Conservation (phyloP, 1,140 invertebrate species). For the Papilio machaon region DNA sequence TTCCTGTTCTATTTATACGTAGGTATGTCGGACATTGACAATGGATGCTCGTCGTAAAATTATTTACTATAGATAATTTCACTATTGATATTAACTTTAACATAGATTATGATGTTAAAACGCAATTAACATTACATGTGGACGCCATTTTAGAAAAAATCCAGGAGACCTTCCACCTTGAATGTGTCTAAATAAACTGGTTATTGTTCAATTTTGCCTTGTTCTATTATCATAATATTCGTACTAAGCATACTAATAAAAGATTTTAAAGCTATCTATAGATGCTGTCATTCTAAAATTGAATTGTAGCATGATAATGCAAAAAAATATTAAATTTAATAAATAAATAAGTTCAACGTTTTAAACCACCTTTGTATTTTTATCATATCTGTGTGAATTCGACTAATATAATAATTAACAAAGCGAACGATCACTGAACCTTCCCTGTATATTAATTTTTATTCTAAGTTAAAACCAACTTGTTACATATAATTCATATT, state of each 20-base stretch:
- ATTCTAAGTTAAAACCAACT: background rate
- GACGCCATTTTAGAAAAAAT: too few relatives aligned
- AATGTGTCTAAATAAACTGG: background rate
- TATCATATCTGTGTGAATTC: background rate
- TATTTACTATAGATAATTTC: background rate
- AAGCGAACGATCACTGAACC: background rate
- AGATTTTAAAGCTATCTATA: too few relatives aligned
- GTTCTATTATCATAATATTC: too few relatives aligned
- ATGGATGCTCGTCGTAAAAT: background rate
- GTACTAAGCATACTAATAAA: too few relatives aligned
- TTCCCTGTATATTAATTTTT: background rate
- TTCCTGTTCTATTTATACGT: constrained; percentile 12
- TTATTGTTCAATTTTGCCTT: too few relatives aligned
- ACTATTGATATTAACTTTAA: background rate
- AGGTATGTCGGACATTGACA: constrained; percentile 14
- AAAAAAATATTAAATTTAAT: too few relatives aligned
- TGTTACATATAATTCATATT: background rate
- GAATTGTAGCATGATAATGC: too few relatives aligned
- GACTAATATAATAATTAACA: background rate
- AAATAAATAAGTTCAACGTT: background rate
- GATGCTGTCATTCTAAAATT: too few relatives aligned
- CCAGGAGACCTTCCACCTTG: background rate
- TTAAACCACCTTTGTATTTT: background rate
- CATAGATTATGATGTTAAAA: background rate
- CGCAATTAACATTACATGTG: too few relatives aligned